phyloP scores from a whole-genome alignment of 2,797 vertebrate genomes.

The Cossypha dichroa region DNA sequence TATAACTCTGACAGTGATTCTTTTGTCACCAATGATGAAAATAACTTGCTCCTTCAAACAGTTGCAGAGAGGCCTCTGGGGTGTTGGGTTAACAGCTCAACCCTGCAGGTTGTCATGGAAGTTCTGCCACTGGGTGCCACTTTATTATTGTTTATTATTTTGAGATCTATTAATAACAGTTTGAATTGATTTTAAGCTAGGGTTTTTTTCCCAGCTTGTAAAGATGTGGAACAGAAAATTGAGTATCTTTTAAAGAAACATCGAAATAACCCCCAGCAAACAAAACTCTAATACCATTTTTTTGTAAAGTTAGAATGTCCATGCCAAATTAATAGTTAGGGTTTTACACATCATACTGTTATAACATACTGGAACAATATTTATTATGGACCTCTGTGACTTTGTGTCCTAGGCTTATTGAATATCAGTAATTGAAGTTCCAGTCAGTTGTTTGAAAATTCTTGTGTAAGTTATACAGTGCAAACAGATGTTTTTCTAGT shows the following conservation, averaged over 20 bases:
- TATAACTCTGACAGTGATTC: background rate
- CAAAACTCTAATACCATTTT: background rate
- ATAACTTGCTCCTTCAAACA: background rate
- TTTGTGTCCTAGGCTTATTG: background rate
- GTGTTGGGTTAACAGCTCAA: background rate
- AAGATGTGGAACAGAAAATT: fast-evolving
- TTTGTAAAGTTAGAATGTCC: background rate
- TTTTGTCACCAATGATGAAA: background rate
- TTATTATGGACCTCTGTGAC: background rate
- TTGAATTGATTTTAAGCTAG: background rate
- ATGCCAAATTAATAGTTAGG: background rate
- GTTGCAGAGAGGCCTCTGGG: background rate
- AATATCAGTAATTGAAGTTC: background rate
- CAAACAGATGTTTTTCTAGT: background rate
- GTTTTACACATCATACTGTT: background rate
- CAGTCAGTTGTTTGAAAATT: background rate
- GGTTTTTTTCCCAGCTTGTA: background rate
- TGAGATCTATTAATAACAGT: background rate
- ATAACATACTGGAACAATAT: background rate
- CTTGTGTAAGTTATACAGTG: background rate
- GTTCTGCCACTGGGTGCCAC: background rate
- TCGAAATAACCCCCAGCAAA: background rate
- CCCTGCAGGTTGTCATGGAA: background rate
- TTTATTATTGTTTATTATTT: background rate
- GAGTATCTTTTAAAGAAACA: background rate